Base-by-base conservation (phyloP, 2,888 invertebrate species). In the Agonopterix subpropinquella region DNA sequence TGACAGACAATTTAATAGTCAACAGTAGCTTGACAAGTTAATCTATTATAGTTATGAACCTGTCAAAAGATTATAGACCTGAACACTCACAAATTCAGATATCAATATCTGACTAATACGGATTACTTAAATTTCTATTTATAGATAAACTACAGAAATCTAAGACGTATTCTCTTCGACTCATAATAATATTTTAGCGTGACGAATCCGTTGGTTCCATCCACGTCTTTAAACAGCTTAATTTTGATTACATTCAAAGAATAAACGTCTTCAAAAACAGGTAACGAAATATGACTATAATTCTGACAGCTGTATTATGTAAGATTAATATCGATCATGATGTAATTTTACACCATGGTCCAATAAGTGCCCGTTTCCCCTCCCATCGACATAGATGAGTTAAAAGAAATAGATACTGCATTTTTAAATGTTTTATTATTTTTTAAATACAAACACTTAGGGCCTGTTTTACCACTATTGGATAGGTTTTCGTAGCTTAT, bases 251-350 rank as follows among this genome's bases (percentile, higher is more conserved):
- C 39, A 39, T 39, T 39, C 4, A 39, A 39, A 39, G 5, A 11
- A 39, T 39, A 39, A 39, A 11, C 39, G n/a, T 39, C 39, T 39
- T 28, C 28, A 28, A 28, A 41, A 47, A 47, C 47, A 44, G 7
- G 56, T 54, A 57, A 49, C 39, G 10, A 9, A 51, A 59, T 58
- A 54, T 53, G 48, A 43, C 50, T 52, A 54, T 62, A 59, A 64
- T 59, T 59, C 61, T 67, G 70, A 74, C 73, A 73, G 72, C 70
- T 72, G 69, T 72, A 69, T 74, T 68, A 71, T 66, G 56, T 48
- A 56, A 61, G 70, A 73, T 74, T 64, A 67, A 67, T 70, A 73
- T 73, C 73, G 64, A 68, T 68, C 63, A 63, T 55, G 62, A 55
- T 59, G 66, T 70, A 69, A 70, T 73, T 66, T 67, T 63, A 70